phyloP scores from a whole-genome alignment of 1,140 invertebrate genomes.

The Heliothis virescens region DNA sequence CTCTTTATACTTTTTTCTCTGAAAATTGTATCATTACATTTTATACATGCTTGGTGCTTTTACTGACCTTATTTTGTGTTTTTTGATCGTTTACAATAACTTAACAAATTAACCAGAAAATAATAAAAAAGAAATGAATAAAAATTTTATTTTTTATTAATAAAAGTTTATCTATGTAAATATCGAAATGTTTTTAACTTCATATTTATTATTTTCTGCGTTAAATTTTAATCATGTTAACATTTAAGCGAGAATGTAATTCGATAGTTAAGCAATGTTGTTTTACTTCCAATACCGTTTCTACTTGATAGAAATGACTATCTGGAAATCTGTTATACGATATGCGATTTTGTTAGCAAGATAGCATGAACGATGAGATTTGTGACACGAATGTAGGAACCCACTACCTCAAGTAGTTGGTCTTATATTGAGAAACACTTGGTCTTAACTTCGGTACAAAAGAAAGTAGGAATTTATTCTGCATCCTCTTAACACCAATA shows the following conservation, averaged over 20 bases:
- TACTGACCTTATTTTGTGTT: neutral
- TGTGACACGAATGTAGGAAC: neutral
- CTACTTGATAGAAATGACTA: slow-evolving; percentile 71
- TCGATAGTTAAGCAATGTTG: neutral
- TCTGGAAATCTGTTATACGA: slow-evolving; percentile 46
- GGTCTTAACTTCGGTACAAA: no score
- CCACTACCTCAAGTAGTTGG: no score
- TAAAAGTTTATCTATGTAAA: slow-evolving; percentile 12
- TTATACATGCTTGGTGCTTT: neutral
- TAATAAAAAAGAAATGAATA: neutral
- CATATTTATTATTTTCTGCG: neutral
- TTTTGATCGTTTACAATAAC: neutral
- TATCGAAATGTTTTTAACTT: neutral
- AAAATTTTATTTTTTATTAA: neutral
- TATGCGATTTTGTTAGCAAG: neutral
- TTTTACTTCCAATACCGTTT: slow-evolving; percentile 62
- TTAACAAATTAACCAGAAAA: neutral
- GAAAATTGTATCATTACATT: neutral
- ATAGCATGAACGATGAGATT: neutral
- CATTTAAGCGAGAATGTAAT: neutral
- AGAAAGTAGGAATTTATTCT: no score
- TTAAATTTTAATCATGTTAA: slow-evolving; percentile 20
- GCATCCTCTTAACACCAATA: no score
- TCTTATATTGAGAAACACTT: no score
- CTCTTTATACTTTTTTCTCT: slow-evolving; percentile 10